Percentiles rank a stretch among this genome's conserved stretches.
Evolutionary conservation across 2,113 vertebrate genomes (phyloP).

Genomic region (Entomyzon cyanotis): DNA sequence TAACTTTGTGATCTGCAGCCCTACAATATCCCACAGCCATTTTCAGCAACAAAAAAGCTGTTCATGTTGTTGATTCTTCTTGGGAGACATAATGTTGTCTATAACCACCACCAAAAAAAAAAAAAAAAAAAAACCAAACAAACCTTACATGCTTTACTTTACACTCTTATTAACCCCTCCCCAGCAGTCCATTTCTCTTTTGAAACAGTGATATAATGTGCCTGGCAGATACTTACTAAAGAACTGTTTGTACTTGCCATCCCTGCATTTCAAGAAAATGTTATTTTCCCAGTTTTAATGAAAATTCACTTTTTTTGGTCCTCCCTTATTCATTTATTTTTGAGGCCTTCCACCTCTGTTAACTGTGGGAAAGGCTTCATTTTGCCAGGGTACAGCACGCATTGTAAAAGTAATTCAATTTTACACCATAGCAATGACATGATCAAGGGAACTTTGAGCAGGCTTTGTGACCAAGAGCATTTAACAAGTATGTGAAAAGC

Average conservation of each 20-base stretch:
- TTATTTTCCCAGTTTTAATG: neutral
- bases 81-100: neutral
- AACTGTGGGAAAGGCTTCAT: conserved; percentile 59
- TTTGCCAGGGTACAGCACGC: conserved; percentile 39
- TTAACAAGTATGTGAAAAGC: conserved; percentile 73
- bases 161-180: neutral
- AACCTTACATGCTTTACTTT: neutral
- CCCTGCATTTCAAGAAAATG: neutral
- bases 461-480: conserved; percentile 67
- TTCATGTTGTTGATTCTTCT: neutral
- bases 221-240: neutral
- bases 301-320: neutral
- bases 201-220: neutral
- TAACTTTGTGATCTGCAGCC: neutral
- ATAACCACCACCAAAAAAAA: neutral
- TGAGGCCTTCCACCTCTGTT: conserved; percentile 33
- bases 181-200: neutral
- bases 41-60: neutral
- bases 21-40: neutral
- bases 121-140: neutral
- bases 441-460: conserved; percentile 70
- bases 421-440: conserved; percentile 74
- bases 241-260: neutral
- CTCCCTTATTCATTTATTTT: conserved; percentile 14
- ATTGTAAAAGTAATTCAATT: conserved; percentile 76